phyloP scores from a whole-genome alignment of 2,888 invertebrate species.

The Oscheius sp. region DNA sequence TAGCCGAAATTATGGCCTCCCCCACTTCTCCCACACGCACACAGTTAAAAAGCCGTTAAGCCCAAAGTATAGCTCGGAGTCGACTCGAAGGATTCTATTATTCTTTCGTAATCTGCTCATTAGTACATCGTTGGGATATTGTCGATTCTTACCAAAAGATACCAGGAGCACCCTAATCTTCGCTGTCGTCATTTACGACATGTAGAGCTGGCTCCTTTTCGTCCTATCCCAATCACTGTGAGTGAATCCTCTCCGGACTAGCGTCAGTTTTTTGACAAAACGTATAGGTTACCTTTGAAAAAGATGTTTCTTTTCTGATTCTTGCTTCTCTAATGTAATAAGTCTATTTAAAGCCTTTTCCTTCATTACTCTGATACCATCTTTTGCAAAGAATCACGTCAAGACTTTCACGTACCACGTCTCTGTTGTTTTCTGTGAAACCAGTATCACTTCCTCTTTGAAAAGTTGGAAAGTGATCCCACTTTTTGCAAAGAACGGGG shows the following conservation, averaged over 20 bases:
- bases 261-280: background rate
- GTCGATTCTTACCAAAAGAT: too few species aligned
- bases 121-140: too few species aligned
- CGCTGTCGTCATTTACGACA: slow-evolving; percentile 29
- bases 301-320: background rate
- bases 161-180: slow-evolving; percentile 10
- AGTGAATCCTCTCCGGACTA: slow-evolving; percentile 1
- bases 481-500: too few species aligned
- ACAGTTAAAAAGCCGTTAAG: too few species aligned
- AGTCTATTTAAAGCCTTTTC: slow-evolving; percentile 15
- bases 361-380: slow-evolving; percentile 24
- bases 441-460: too few species aligned
- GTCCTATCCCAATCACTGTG: slow-evolving; percentile 11
- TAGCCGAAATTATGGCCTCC: too few species aligned
- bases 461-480: too few species aligned
- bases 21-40: too few species aligned
- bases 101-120: too few species aligned
- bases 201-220: background rate
- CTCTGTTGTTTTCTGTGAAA: too few species aligned
- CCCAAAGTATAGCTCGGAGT: too few species aligned
- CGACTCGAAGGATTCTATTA: too few species aligned
- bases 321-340: slow-evolving; percentile 3
- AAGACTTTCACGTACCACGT: background rate
- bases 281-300: background rate
- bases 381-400: slow-evolving; percentile 27